Evolutionary conservation across 2,797 vertebrate species (phyloP).

Genomic region (Helarctos malayanus): DNA sequence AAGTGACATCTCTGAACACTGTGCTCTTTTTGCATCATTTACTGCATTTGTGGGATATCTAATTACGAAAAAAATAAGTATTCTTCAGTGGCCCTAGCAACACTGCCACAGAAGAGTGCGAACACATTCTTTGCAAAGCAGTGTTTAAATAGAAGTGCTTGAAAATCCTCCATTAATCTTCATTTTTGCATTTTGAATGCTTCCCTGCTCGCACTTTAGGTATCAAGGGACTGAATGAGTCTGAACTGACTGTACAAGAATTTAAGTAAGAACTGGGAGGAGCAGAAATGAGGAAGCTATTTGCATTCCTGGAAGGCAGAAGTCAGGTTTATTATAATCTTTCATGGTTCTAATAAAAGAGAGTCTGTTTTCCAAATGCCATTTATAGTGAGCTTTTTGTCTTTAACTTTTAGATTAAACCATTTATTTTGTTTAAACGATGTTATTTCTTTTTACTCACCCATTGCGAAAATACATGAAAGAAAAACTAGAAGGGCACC

Average conservation of each 20-base stretch:
- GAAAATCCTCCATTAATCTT: constrained; percentile 64
- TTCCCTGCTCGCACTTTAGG: not conserved
- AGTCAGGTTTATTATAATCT: constrained; percentile 47
- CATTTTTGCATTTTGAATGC: constrained; percentile 53
- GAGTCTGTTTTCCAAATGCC: not conserved
- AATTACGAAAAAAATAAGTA: constrained; percentile 85
- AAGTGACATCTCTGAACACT: constrained; percentile 89
- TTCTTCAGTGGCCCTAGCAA: constrained; percentile 84
- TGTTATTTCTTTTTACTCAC: not conserved
- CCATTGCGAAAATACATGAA: not conserved
- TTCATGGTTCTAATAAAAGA: constrained; percentile 38
- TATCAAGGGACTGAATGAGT: constrained; percentile 17
- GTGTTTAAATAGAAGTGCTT: constrained; percentile 53
- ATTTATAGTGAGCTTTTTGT: not conserved
- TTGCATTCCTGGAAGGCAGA: constrained; percentile 77
- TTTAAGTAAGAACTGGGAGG: constrained; percentile 64
- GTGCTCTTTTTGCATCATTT: constrained; percentile 89
- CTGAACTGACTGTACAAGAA: constrained; percentile 65
- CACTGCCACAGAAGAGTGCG: constrained; percentile 68
- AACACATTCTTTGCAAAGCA: constrained; percentile 64
- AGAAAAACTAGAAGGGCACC: not conserved
- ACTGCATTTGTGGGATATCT: constrained; percentile 88
- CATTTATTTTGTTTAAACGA: not conserved
- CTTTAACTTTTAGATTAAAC: not conserved
- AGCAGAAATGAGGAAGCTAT: constrained; percentile 60